Base-by-base conservation (phyloP, 2,888 invertebrate genomes). In the Epirrita christyi region DNA sequence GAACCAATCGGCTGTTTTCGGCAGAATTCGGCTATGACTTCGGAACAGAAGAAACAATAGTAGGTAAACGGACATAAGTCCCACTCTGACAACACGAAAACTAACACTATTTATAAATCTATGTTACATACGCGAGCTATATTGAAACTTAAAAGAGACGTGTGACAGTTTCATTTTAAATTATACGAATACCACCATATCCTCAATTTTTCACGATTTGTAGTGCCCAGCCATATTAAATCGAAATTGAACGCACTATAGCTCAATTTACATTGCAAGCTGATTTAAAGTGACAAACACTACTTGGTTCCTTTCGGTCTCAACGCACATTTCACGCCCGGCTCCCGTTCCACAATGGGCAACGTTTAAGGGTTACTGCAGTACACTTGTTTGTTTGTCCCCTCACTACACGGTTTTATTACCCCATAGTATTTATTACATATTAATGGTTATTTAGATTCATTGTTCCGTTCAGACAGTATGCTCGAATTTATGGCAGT, bases 371-470 rank as follows among this genome's bases (percentile, higher is more conserved):
- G 87, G 87, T 86, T 84, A 80, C 78, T 78, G 67, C 74, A 55
- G 74, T 85, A 81, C 90, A 90, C 91, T 92, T 92, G 92, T 91
- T 91, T 91, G 86, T 90, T 90, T 89, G 88, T 83, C 78, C 91
- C 89, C 88, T 79, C 78, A 67, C 80, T 80, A 81, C 83, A 86
- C 78, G 80, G 81, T 77, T 86, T 87, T 90, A 87, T 88, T 86
- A 78, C 90, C 87, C 92, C 84, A 85, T 86, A 88, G 88, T 90
- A 92, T 92, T 92, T 92, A 92, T 92, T 91, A 90, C 91, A 89
- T 92, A 92, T 92, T 92, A 92, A 92, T 92, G 90, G 92, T 92
- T 92, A 92, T 92, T 92, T 90, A 84, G 90, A 88, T 87, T 89
- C 90, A 91, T 92, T 92, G 91, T 92, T 84, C 85, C 77, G 83